Conservation (phyloP, 2,113 vertebrate genomes). For the Apaloderma vittatum region DNA sequence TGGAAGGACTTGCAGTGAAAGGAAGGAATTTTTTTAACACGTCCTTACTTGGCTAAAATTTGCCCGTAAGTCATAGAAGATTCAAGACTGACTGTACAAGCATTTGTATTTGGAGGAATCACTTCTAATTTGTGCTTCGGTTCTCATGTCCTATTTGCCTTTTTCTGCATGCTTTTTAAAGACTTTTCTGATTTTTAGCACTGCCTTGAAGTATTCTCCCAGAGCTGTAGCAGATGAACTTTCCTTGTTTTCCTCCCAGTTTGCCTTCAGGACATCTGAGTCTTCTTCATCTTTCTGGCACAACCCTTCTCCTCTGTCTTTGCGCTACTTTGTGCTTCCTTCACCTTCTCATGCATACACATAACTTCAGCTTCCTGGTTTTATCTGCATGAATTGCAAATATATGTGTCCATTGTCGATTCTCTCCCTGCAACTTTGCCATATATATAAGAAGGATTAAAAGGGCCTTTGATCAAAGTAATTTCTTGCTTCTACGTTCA, state of each 20-base stretch:
- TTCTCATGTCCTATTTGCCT: neutral
- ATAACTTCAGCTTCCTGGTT: neutral
- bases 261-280: neutral
- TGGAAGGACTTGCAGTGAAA: constrained; percentile 23
- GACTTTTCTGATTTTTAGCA: neutral
- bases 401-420: neutral
- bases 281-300: neutral
- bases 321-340: neutral
- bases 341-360: neutral
- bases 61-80: neutral
- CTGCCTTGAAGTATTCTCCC: neutral
- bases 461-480: neutral
- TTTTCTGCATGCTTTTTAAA: neutral
- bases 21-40: constrained; percentile 3
- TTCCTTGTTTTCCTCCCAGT: neutral
- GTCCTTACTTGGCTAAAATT: neutral
- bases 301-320: neutral
- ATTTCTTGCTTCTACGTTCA: neutral
- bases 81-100: neutral
- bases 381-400: neutral
- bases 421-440: neutral
- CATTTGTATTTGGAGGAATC: neutral
- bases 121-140: neutral
- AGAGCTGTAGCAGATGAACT: neutral
- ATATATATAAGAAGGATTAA: neutral